Evolutionary conservation across 2,888 invertebrate genomes (phyloP).

Genomic region (Leptothorax acervorum): DNA sequence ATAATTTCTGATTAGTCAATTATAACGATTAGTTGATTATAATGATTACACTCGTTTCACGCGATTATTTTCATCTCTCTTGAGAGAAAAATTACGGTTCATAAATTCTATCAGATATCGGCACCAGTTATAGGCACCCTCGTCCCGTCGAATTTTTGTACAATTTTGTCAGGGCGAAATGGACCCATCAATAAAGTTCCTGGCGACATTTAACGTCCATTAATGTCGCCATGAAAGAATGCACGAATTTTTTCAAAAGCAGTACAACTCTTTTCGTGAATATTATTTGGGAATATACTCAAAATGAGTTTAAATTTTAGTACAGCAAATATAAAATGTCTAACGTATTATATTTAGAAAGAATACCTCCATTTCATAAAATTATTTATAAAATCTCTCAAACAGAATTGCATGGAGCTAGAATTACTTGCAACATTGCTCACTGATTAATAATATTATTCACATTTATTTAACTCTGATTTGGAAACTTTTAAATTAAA

Average conservation of each 20-base stretch:
- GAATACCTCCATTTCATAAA: neutral
- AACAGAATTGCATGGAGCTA: neutral
- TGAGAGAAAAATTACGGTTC: neutral
- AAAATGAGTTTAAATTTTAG: neutral
- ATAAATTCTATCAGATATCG: neutral
- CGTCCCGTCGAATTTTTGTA: slow-evolving; percentile 3
- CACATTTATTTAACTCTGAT: neutral
- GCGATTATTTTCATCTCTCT: neutral
- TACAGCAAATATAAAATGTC: neutral
- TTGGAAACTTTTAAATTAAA: neutral
- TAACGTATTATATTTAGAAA: neutral
- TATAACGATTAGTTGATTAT: neutral
- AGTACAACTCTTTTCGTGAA: neutral
- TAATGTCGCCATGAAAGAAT: neutral
- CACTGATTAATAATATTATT: neutral
- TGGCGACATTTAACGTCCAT: slow-evolving; percentile 19
- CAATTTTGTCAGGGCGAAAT: slow-evolving; percentile 2
- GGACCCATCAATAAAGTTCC: slow-evolving; percentile 9
- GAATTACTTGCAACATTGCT: neutral
- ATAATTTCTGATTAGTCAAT: neutral
- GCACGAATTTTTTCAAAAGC: neutral
- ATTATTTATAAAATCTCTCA: neutral
- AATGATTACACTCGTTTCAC: neutral
- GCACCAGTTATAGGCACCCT: neutral
- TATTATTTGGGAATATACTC: neutral